A percentile compares a stretch with the other conserved stretches of the same genome.
Conservation (phyloP, 2,888 invertebrate genomes). For the Sphinx pinastri region DNA sequence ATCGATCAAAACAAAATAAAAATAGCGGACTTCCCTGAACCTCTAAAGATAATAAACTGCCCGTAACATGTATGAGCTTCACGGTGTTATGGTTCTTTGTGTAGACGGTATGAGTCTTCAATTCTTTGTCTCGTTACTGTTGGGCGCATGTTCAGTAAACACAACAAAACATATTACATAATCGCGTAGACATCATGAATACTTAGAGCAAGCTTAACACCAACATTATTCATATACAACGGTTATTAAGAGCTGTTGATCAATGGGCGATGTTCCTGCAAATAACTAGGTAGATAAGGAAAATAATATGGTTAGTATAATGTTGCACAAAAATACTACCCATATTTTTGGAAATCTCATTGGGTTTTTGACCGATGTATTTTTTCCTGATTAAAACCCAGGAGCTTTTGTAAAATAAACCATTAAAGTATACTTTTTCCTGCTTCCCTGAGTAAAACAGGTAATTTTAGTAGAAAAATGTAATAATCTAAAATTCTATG, state of each 20-base stretch:
- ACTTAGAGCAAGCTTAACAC: not conserved
- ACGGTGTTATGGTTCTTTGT: conserved; percentile 40
- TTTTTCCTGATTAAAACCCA: no score
- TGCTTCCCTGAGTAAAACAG: no score
- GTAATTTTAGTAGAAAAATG: no score
- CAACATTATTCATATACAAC: not conserved
- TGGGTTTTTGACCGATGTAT: no score
- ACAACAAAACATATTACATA: conserved; percentile 18
- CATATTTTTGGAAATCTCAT: no score
- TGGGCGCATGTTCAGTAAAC: conserved; percentile 26
- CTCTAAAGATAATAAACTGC: not conserved
- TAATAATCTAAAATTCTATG: no score
- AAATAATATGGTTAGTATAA: not conserved
- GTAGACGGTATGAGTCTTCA: not conserved
- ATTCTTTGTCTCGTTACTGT: conserved; percentile 38
- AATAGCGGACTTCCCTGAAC: not conserved
- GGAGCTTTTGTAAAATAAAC: no score
- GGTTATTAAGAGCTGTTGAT: not conserved
- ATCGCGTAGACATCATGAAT: not conserved
- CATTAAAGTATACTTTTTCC: no score
- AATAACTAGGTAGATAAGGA: not conserved
- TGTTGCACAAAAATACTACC: not conserved
- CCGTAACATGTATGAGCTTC: conserved; percentile 37
- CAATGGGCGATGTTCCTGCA: not conserved
- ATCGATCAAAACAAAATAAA: not conserved